phyloP scores from a whole-genome alignment of 2,888 invertebrate genomes.

The Mactromeris polynyma region DNA sequence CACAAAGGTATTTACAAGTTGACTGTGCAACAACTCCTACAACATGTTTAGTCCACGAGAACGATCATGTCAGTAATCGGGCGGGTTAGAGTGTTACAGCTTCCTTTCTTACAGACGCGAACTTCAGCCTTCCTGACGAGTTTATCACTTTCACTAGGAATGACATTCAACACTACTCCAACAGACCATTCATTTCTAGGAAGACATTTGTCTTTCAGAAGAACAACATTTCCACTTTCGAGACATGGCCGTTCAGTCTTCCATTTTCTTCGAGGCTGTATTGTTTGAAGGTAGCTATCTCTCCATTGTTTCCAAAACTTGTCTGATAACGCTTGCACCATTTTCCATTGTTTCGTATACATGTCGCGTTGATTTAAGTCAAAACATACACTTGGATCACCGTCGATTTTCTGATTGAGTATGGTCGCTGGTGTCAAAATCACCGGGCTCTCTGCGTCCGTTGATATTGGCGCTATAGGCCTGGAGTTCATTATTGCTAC shows the following conservation, averaged over 20 bases:
- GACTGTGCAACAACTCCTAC: too few species aligned
- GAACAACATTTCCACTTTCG: constrained; percentile 58
- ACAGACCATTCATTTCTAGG: constrained; percentile 59
- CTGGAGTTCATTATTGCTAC: constrained; percentile 55
- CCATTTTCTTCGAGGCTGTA: constrained; percentile 60
- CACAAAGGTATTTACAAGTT: too few species aligned
- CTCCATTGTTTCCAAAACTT: constrained; percentile 49
- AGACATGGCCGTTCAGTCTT: constrained; percentile 36
- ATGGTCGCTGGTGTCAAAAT: constrained; percentile 39
- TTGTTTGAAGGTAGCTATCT: constrained; percentile 45
- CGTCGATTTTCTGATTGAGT: constrained; percentile 35
- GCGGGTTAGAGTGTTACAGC: too few species aligned
- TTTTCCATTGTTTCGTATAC: constrained; percentile 53
- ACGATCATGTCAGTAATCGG: too few species aligned
- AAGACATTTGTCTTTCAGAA: constrained; percentile 42
- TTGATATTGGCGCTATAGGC: constrained; percentile 44
- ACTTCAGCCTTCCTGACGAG: too few species aligned
- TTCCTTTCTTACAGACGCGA: too few species aligned
- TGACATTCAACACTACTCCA: constrained; percentile 42
- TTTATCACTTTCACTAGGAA: constrained; percentile 57
- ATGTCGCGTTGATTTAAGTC: constrained; percentile 45
- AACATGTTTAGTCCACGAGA: too few species aligned
- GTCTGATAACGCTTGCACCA: constrained; percentile 43
- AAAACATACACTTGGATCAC: not conserved
- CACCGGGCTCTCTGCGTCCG: constrained; percentile 30